Evolutionary conservation across 2,113 vertebrate genomes (phyloP).

Genomic region (Otis tarda): DNA sequence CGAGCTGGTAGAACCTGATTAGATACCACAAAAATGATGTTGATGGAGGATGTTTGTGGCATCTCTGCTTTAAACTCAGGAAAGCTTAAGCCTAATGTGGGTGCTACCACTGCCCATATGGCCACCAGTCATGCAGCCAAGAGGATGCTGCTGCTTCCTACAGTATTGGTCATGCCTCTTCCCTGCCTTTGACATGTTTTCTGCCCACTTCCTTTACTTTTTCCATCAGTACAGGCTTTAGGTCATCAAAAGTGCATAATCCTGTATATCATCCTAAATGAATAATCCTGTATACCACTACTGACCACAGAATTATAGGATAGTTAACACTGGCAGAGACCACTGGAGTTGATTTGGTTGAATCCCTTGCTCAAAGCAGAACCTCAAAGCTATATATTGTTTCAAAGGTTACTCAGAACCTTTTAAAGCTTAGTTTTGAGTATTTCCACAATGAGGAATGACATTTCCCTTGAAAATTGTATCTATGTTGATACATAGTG

Average conservation of each 20-base stretch:
- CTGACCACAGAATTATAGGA: not conserved
- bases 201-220: not conserved
- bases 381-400: not conserved
- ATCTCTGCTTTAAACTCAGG: not conserved
- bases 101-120: not conserved
- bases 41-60: not conserved
- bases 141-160: not conserved
- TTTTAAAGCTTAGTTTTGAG: not conserved
- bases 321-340: not conserved
- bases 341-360: not conserved
- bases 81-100: not conserved
- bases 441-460: not conserved
- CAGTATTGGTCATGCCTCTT: not conserved
- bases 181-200: not conserved
- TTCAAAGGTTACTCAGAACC: not conserved
- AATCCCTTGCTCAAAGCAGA: not conserved
- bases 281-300: not conserved
- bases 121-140: not conserved
- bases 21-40: not conserved
- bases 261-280: not conserved
- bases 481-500: not conserved
- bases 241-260: not conserved
- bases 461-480: not conserved
- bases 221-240: not conserved
- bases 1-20: not conserved